Conservation (phyloP, 2,888 invertebrate genomes). For the Nephrotoma appendiculata region DNA sequence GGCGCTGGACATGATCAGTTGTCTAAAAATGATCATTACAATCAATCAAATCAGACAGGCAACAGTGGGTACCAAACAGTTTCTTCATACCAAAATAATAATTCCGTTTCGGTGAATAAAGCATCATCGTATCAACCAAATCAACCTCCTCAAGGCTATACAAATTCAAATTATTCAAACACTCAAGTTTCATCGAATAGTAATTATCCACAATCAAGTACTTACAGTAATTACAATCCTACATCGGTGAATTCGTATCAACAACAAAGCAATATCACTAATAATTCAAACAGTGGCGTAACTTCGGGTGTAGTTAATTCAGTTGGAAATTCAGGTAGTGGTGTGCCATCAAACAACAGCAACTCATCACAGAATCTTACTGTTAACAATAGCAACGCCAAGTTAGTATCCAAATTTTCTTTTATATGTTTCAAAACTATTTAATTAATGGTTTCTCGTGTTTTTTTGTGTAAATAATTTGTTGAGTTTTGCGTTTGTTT, state of each 20-base stretch:
- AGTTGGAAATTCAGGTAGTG: constrained; percentile 14
- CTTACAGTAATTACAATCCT: constrained; percentile 30
- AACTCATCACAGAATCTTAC: constrained; percentile 32
- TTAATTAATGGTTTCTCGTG: constrained; percentile 1
- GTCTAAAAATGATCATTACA: constrained; percentile 30
- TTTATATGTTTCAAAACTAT: not conserved
- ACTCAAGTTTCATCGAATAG: constrained; percentile 25
- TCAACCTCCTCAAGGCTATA: constrained; percentile 26
- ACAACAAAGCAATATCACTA: constrained; percentile 18
- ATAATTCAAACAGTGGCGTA: constrained; percentile 2
- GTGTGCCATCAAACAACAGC: constrained; percentile 20
- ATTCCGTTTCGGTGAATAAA: constrained; percentile 19
- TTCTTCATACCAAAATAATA: constrained; percentile 21
- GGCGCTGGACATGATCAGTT: constrained; percentile 25
- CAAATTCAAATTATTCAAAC: constrained; percentile 27
- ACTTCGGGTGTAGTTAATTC: not conserved
- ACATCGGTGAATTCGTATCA: constrained; percentile 32
- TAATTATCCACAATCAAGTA: constrained; percentile 8
- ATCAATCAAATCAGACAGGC: constrained; percentile 23
- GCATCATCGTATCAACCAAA: constrained; percentile 27
- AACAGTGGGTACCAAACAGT: constrained; percentile 24
- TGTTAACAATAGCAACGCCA: constrained; percentile 24
- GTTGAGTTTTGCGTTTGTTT: constrained; percentile 3
- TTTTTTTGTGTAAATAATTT: not conserved
- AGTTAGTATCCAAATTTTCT: constrained; percentile 19